Conservation (phyloP, 2,797 vertebrate species). For the Cheirogaleus major region DNA sequence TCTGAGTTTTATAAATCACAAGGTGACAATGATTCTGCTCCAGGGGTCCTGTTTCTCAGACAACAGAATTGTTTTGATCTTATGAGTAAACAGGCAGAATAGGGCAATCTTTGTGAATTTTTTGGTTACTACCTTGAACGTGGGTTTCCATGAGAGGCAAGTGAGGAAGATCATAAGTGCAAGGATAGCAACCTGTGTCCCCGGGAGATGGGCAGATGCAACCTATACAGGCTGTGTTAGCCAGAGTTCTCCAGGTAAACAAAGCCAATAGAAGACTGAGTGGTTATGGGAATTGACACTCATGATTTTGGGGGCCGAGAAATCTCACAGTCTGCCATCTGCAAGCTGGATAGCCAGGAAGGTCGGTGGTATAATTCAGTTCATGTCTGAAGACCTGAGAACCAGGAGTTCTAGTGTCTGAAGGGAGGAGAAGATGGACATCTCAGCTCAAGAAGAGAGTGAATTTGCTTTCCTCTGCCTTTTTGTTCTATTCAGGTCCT, state of each 20-base stretch:
- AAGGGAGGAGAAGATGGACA: not conserved
- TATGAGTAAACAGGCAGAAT: not conserved
- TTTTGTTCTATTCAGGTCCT: not conserved
- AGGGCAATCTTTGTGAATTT: not conserved
- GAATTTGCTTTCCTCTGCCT: not conserved
- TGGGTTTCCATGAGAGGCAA: not conserved
- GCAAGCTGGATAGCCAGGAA: not conserved
- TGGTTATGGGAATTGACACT: not conserved
- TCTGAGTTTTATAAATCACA: not conserved
- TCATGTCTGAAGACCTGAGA: not conserved
- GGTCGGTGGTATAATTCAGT: not conserved
- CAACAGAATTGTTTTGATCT: not conserved
- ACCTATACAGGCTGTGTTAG: not conserved
- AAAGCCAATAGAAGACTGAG: not conserved
- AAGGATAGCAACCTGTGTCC: not conserved
- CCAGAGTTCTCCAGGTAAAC: not conserved
- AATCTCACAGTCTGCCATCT: not conserved
- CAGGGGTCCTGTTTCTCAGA: not conserved
- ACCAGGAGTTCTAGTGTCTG: not conserved
- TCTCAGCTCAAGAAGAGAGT: not conserved
- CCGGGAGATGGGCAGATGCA: not conserved
- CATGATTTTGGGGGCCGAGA: not conserved
- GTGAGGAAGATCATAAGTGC: not conserved
- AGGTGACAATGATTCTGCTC: not conserved
- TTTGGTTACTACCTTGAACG: not conserved